Base-by-base conservation (phyloP, 30 jellyfish, hydroid and myxozoan genomes). In the Aurelia aurita region DNA sequence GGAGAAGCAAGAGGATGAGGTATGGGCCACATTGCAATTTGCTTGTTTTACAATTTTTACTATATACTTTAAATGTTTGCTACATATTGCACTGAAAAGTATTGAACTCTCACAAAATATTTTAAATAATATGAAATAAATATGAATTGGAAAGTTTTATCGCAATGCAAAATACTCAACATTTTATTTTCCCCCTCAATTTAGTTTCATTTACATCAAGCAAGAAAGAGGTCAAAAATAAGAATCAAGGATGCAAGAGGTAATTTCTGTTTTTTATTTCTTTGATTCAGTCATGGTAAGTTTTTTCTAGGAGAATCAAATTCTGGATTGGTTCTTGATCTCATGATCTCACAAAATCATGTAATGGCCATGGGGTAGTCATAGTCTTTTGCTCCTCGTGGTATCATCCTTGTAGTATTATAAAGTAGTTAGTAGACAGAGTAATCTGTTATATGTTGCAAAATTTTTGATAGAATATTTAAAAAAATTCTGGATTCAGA, bases 211-310 rank as follows among this genome's bases (percentile, higher is more conserved):
- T 74, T 95, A 23, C 91, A 80, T 10, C 99, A 95, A 79, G 99
- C 99, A 10, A 82, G 98, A n/a, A 73, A 90, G 47, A 64, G 99
- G 22, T 95, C 99, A 2, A 69, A 91, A 28, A 90, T 95, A 7
- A 46, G 99, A 59, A 95, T 95, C 87, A 80, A 91, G 32, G 98
- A 95, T 90, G 99, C 98, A 26, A 90, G 99, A 61, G 87, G 94
- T 71, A 73, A 66, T 5, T 39, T 10, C 22, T 16, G 55, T 46
- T 21, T 7, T 39, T 39, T 4, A 39, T 2, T 39, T 39, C 15
- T 39, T 39, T 39, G 51, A 39, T 4, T 39, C 51, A 31, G 43
- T n/a, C n/a, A n/a, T n/a, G n/a, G n/a, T n/a, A n/a, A n/a, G n/a
- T n/a, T n/a, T n/a, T n/a, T n/a, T n/a, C n/a, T n/a, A n/a, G n/a